These are phyloP conservation scores for Collichthys lucidus DNA, from an alignment of 2,113 vertebrate genomes.

Conservation along the genomic window DNA sequence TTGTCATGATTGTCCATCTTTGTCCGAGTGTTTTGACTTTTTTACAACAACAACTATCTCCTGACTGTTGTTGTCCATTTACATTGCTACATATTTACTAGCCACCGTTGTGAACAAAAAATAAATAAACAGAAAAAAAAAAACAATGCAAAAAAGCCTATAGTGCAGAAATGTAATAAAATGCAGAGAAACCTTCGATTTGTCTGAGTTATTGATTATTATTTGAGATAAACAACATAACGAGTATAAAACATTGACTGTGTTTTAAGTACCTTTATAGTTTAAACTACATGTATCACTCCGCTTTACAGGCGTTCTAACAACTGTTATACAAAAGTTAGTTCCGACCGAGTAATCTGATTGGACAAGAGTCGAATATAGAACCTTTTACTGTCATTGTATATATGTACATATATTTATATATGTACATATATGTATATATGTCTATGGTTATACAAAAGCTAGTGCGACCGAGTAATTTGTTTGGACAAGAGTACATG, in stretches of 20 bases:
- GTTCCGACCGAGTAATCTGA: too few relatives aligned
- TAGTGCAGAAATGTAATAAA: conserved; percentile 79
- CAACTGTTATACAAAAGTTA: too few relatives aligned
- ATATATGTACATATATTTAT: too few relatives aligned
- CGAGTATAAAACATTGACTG: neutral
- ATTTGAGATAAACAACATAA: neutral
- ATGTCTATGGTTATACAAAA: too few relatives aligned
- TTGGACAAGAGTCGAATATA: too few relatives aligned
- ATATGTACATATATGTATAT: too few relatives aligned
- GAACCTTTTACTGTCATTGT: too few relatives aligned
- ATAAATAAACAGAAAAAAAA: neutral
- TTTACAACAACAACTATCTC: conserved; percentile 31
- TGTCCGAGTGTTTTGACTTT: conserved; percentile 51
- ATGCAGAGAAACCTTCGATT: conserved; percentile 34
- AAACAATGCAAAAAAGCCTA: conserved; percentile 74
- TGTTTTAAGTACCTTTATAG: too few relatives aligned
- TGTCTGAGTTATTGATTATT: conserved; percentile 25
- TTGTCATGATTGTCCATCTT: conserved; percentile 35
- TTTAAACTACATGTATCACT: too few relatives aligned
- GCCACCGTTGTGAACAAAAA: conserved; percentile 65
- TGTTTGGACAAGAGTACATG: too few relatives aligned
- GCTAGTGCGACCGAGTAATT: too few relatives aligned
- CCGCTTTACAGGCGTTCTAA: too few relatives aligned
- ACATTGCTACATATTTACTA: conserved; percentile 57
- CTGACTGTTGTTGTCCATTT: conserved; percentile 54